A percentile compares a stretch with the other conserved stretches of the same genome.
Conservation (phyloP, 2,888 invertebrate genomes). For the Volucella zonaria region DNA sequence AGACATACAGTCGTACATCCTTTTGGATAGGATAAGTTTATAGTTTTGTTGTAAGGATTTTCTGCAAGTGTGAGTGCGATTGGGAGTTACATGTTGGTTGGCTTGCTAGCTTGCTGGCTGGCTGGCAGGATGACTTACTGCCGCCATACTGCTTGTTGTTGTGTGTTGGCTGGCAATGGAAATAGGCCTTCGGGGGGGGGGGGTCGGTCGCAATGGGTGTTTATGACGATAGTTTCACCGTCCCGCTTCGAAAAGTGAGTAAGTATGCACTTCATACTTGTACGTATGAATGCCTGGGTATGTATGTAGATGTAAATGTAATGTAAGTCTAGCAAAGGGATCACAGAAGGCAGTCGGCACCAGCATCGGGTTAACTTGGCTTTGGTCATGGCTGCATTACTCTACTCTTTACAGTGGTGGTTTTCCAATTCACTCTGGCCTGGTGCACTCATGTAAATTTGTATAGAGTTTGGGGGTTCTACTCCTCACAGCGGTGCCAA, state of each 20-base stretch:
- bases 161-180: conserved; percentile 24
- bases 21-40: conserved; percentile 56
- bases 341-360: conserved; percentile 39
- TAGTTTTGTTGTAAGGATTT: conserved; percentile 63
- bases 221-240: conserved; percentile 45
- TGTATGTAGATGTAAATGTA: conserved; percentile 3
- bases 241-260: conserved; percentile 9
- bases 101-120: conserved; percentile 19
- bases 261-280: background rate
- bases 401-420: conserved; percentile 34
- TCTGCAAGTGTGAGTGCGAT: conserved; percentile 52
- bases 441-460: conserved; percentile 56
- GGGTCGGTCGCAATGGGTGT: conserved; percentile 48
- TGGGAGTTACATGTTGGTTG: conserved; percentile 64
- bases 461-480: conserved; percentile 11
- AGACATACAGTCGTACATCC: conserved; percentile 46
- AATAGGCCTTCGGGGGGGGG: conserved; percentile 58
- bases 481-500: conserved; percentile 61
- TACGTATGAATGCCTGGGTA: background rate
- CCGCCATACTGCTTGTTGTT: conserved; percentile 42
- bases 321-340: conserved; percentile 58
- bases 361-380: conserved; percentile 69
- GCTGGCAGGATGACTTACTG: conserved; percentile 51
- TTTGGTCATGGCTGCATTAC: conserved; percentile 68
- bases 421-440: conserved; percentile 21